Conservation (phyloP, 2,888 invertebrate genomes). For the Noctua janthina region DNA sequence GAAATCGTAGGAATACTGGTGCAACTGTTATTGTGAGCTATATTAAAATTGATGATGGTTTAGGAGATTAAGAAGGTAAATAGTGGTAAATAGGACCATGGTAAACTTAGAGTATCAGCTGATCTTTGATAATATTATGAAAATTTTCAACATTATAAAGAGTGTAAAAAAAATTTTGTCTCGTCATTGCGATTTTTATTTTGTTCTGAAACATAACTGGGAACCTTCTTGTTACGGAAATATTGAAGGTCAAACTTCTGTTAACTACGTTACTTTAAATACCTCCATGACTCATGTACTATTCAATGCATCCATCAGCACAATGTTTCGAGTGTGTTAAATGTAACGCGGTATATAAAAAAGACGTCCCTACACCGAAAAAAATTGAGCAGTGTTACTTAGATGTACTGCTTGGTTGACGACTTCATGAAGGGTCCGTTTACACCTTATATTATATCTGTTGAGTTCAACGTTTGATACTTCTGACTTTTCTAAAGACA, state of each 20-base stretch:
- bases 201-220: not conserved
- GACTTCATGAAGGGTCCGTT: not conserved
- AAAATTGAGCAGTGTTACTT: not conserved
- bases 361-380: too few relatives aligned
- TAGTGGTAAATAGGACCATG: too few relatives aligned
- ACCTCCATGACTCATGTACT: not conserved
- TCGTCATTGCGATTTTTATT: not conserved
- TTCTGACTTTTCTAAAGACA: not conserved
- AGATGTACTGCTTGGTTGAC: not conserved
- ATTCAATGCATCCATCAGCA: not conserved
- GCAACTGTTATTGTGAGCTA: not conserved
- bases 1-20: constrained; percentile 32
- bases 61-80: not conserved
- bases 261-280: not conserved
- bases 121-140: not conserved
- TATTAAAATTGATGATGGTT: not conserved
- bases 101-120: not conserved
- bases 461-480: not conserved
- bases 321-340: not conserved
- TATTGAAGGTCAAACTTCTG: not conserved
- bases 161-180: not conserved
- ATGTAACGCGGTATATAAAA: not conserved
- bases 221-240: not conserved
- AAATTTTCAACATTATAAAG: too few relatives aligned
- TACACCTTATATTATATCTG: not conserved